Conservation (phyloP, 2,888 invertebrate genomes). For the Agrochola lota region DNA sequence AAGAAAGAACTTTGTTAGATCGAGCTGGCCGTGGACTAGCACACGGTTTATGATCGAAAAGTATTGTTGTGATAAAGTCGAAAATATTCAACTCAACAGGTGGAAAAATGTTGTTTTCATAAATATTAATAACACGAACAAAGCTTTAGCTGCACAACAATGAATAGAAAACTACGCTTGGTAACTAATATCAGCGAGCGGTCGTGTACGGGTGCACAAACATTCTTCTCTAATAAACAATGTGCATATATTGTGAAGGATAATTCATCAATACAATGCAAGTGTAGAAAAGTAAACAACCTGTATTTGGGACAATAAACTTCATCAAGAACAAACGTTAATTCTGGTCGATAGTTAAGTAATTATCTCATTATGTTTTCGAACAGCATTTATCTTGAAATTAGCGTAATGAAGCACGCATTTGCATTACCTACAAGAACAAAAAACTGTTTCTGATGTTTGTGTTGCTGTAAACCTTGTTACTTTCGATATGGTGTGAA, state of each 20-base stretch:
- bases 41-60: conserved; percentile 6
- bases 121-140: conserved; percentile 22
- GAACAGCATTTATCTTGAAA: conserved; percentile 77
- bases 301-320: conserved; percentile 87
- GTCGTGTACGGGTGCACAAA: conserved; percentile 47
- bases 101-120: conserved; percentile 32
- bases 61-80: conserved; percentile 1
- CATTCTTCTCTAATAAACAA: conserved; percentile 63
- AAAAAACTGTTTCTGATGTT: conserved; percentile 65
- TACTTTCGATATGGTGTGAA: conserved; percentile 64
- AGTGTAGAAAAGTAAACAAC: conserved; percentile 83
- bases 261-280: conserved; percentile 75
- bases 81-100: conserved; percentile 32
- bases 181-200: conserved; percentile 34
- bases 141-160: conserved; percentile 29
- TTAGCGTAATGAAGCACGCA: conserved; percentile 78
- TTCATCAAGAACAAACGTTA: conserved; percentile 85
- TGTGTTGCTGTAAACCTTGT: conserved; percentile 63
- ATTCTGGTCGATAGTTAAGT: conserved; percentile 81
- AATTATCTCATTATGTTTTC: conserved; percentile 85
- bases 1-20: conserved; percentile 54
- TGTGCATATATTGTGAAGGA: conserved; percentile 72
- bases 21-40: conserved; percentile 7
- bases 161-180: conserved; percentile 47
- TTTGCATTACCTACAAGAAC: conserved; percentile 64